Conservation (phyloP, 2,888 invertebrate genomes). For the Noctua fimbriata region DNA sequence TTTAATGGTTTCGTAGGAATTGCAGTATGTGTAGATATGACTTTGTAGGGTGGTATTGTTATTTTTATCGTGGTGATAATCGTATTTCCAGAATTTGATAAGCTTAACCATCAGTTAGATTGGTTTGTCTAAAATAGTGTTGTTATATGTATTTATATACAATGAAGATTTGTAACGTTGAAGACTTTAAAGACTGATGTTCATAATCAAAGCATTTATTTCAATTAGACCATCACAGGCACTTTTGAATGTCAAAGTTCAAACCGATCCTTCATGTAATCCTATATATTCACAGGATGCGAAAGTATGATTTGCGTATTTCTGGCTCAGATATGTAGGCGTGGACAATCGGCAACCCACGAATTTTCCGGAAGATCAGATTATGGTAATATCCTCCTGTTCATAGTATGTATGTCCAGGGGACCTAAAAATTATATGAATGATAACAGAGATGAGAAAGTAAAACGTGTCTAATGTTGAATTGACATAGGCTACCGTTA, state of each 20-base stretch:
- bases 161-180: not conserved
- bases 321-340: not conserved
- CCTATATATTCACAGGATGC: not conserved
- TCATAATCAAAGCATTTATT: no score
- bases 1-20: not conserved
- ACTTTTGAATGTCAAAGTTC: no score
- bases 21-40: slow-evolving; percentile 19
- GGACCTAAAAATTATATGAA: no score
- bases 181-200: not conserved
- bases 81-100: not conserved
- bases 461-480: not conserved
- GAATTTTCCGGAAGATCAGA: not conserved
- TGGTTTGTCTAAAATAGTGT: not conserved
- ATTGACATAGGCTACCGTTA: not conserved
- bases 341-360: not conserved
- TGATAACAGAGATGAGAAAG: not conserved
- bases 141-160: not conserved
- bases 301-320: not conserved
- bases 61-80: slow-evolving; percentile 10
- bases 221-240: no score
- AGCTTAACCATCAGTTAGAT: not conserved
- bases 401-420: not conserved
- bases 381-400: not conserved
- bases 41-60: slow-evolving; percentile 1
- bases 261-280: not conserved